phyloP scores from a whole-genome alignment of 1,140 invertebrate genomes.

The Halyomorpha halys region DNA sequence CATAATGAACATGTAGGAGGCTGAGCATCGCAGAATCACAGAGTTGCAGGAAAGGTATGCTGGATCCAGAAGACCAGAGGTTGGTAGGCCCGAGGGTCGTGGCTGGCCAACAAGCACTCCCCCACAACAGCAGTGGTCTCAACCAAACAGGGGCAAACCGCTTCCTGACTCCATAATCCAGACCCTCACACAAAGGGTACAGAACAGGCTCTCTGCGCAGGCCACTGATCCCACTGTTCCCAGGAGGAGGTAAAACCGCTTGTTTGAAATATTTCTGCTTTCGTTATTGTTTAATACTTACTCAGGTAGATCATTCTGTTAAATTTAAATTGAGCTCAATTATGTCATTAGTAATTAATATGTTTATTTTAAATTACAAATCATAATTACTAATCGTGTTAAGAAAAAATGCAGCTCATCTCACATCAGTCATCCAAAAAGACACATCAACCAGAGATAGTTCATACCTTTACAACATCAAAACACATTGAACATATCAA shows the following conservation, averaged over 20 bases:
- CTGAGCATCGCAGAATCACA: slow-evolving; percentile 70
- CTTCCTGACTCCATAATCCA: slow-evolving; percentile 60
- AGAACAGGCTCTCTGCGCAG: slow-evolving; percentile 40
- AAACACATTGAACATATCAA: too few species aligned
- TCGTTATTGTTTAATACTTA: too few species aligned
- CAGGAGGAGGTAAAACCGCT: slow-evolving; percentile 32
- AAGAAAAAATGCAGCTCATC: too few species aligned
- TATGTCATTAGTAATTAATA: too few species aligned
- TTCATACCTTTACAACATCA: too few species aligned
- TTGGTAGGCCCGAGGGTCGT: slow-evolving; percentile 10
- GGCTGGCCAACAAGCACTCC: background rate
- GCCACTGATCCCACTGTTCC: slow-evolving; percentile 26
- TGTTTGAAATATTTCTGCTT: too few species aligned
- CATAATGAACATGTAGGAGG: slow-evolving; percentile 53
- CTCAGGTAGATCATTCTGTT: too few species aligned
- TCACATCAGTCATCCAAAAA: too few species aligned
- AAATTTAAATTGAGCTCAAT: too few species aligned
- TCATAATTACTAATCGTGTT: too few species aligned
- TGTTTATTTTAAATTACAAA: too few species aligned
- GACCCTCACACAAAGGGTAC: slow-evolving; percentile 57
- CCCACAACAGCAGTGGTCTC: slow-evolving; percentile 3
- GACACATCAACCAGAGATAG: too few species aligned
- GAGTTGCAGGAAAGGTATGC: slow-evolving; percentile 50
- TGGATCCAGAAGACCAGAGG: slow-evolving; percentile 20
- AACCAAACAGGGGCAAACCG: slow-evolving; percentile 30